A percentile compares a stretch with the other conserved stretches of the same genome.
These are phyloP conservation scores for Aspidapion aeneum DNA, from an alignment of 2,888 invertebrate species.

Conservation along the genomic window DNA sequence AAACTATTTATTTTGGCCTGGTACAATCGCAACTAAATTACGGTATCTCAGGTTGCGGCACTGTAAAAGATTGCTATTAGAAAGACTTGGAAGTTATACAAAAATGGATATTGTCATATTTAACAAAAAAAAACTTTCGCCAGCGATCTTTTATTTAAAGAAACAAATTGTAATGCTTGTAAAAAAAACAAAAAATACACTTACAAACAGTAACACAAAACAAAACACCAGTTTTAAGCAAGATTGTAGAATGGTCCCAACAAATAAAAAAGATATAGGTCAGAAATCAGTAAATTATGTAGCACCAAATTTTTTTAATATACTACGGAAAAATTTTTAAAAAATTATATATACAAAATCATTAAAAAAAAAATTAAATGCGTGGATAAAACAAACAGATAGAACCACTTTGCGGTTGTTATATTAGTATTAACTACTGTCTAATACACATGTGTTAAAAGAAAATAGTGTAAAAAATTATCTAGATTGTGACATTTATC, in stretches of 20 bases:
- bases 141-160: background rate
- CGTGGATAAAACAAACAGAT: background rate
- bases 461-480: no score
- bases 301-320: background rate
- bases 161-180: background rate
- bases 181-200: no score
- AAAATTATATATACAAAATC: background rate
- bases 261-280: background rate
- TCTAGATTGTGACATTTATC: no score
- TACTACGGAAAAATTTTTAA: background rate
- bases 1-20: no score
- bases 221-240: background rate
- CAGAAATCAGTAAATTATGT: background rate
- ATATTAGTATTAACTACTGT: background rate
- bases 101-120: no score
- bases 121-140: background rate
- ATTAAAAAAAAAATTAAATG: background rate
- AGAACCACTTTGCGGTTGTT: background rate
- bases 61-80: no score
- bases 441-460: no score
- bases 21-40: no score
- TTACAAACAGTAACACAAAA: background rate
- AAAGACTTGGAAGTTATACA: no score
- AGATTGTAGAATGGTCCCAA: background rate
- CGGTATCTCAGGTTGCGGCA: no score